Conservation (phyloP, 2,888 invertebrate genomes). For the Ryuthela nishihirai region DNA sequence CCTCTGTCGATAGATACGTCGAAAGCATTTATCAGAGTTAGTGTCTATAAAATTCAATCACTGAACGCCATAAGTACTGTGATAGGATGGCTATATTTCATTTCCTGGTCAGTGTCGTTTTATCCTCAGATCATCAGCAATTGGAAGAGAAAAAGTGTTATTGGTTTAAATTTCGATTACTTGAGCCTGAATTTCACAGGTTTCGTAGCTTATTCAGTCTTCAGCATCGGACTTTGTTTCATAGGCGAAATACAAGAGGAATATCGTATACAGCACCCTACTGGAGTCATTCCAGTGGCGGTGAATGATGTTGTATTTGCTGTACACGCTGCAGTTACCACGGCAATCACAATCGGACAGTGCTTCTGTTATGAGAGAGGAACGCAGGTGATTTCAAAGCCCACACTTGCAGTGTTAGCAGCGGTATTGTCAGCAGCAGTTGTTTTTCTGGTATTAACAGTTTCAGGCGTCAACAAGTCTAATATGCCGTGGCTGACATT, state of each 20-base stretch:
- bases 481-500: conserved; percentile 88
- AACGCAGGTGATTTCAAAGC: conserved; percentile 73
- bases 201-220: conserved; percentile 84
- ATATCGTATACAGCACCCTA: conserved; percentile 75
- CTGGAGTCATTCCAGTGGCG: conserved; percentile 88
- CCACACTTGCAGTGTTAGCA: conserved; percentile 30
- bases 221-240: conserved; percentile 87
- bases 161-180: conserved; percentile 96
- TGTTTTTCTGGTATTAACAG: conserved; percentile 45
- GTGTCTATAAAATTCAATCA: conserved; percentile 45
- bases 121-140: conserved; percentile 95
- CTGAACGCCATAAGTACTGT: conserved; percentile 30
- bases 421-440: conserved; percentile 42
- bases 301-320: conserved; percentile 95
- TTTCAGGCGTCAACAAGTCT: conserved; percentile 61
- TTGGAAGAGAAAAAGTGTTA: conserved; percentile 87
- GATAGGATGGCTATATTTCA: conserved; percentile 98
- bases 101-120: conserved; percentile 97
- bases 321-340: conserved; percentile 83
- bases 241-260: conserved; percentile 73
- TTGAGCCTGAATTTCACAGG: conserved; percentile 86
- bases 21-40: conserved; percentile 69
- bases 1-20: too few relatives aligned
- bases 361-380: conserved; percentile 87
- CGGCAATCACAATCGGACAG: conserved; percentile 76